These are phyloP conservation scores for Cassiopea xamachana DNA, from an alignment of 30 jellyfish, hydroid and myxozoan genomes.

Conservation along the genomic window DNA sequence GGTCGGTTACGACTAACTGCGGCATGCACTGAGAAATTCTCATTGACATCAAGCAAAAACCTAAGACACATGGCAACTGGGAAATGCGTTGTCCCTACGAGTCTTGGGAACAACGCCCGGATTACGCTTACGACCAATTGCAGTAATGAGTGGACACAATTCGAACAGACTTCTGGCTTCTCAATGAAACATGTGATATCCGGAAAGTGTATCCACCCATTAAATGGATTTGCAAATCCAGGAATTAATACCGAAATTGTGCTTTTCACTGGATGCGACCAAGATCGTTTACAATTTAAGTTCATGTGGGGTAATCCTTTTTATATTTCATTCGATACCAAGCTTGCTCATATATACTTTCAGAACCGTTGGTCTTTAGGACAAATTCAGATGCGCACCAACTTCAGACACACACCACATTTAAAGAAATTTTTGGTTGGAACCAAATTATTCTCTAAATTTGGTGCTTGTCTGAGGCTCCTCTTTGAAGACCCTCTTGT, in stretches of 20 bases:
- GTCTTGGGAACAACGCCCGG: constrained; percentile 6
- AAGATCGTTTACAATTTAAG: constrained; percentile 55
- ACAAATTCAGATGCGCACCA: no score
- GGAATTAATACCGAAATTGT: constrained; percentile 36
- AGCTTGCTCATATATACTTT: no score
- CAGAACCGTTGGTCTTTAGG: no score
- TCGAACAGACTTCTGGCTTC: constrained; percentile 40
- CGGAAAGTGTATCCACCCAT: constrained; percentile 79
- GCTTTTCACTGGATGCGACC: constrained; percentile 53
- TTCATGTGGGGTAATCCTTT: constrained; percentile 47
- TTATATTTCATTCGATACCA: background rate
- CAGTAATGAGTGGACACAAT: constrained; percentile 17
- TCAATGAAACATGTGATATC: constrained; percentile 52
- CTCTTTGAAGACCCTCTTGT: no score
- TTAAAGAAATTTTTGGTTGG: no score
- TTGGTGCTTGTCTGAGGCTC: no score
- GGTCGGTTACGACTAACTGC: constrained; percentile 26
- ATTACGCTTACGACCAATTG: constrained; percentile 44
- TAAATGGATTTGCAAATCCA: constrained; percentile 35
- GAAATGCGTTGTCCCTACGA: constrained; percentile 54
- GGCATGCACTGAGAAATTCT: constrained; percentile 47
- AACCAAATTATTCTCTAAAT: no score
- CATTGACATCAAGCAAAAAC: constrained; percentile 11
- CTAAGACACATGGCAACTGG: constrained; percentile 51
- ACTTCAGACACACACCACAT: no score